Evolutionary conservation across 2,888 invertebrate species (phyloP).

Genomic region (Callimorpha dominula): DNA sequence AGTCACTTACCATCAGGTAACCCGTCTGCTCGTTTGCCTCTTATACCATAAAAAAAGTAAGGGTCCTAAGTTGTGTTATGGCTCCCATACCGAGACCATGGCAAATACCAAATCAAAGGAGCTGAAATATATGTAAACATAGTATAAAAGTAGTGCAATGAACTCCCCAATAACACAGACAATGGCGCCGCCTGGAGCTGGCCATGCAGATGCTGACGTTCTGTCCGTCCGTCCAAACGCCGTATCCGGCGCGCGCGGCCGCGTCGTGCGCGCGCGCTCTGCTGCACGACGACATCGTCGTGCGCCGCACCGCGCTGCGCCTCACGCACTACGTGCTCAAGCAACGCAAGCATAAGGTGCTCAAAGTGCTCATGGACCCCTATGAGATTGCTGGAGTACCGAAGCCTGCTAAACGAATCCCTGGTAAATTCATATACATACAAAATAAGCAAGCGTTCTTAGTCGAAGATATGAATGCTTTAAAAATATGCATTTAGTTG

Average conservation of each 20-base stretch:
- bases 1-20: too few species aligned
- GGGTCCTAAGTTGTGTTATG: too few species aligned
- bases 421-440: slow-evolving; percentile 60
- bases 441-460: background rate
- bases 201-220: slow-evolving; percentile 91
- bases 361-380: slow-evolving; percentile 87
- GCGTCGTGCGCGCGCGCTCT: slow-evolving; percentile 88
- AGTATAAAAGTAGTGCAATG: background rate
- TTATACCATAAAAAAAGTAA: too few species aligned
- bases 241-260: slow-evolving; percentile 88
- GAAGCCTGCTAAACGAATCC: slow-evolving; percentile 65
- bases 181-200: slow-evolving; percentile 94
- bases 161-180: slow-evolving; percentile 76
- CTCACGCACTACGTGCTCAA: slow-evolving; percentile 89
- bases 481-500: too few species aligned
- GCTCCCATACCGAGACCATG: too few species aligned
- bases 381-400: slow-evolving; percentile 72
- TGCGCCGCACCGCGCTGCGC: slow-evolving; percentile 90
- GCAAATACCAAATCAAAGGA: too few species aligned
- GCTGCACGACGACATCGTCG: slow-evolving; percentile 92
- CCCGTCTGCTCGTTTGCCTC: too few species aligned
- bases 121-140: too few species aligned
- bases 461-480: background rate
- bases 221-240: slow-evolving; percentile 90
- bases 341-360: slow-evolving; percentile 90